Base-by-base conservation (phyloP, 2,888 invertebrate species). In the Conistra vaccinii region DNA sequence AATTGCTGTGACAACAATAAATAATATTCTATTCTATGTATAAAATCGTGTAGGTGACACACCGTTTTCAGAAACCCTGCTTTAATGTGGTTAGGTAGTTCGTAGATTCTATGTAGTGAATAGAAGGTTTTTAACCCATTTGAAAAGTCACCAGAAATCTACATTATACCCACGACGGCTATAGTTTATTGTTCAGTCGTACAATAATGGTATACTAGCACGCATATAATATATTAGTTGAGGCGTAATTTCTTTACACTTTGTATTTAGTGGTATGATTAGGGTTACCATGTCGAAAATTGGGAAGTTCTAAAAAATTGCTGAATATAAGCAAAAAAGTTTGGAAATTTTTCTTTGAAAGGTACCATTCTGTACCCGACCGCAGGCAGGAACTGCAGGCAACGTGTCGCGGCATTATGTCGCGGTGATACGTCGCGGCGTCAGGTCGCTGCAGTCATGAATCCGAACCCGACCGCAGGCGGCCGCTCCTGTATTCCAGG, bases 141-240 rank as follows among this genome's bases (percentile, higher is more conserved):
- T 74, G 26, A 61, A 78, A 66, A 80, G 26, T 62, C 29, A 48
- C 61, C 61, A 55, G 75, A 78, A 69, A 81, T 81, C 55, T 81
- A 76, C 55, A 51, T 79, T 65, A 76, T n/a, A 69, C 81, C 68
- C 76, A 26, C 53, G 82, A 69, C 53, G n/a, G 57, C 20, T 48
- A n/a, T 55, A 65, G 29, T 81, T 81, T 53, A 68, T 63, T 48
- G 63, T 65, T 65, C 63, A 48, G 53, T 55, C 51, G 48, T 20
- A 20, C 74, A 42, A 42, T 67, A 80, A 78, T 75, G 61, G n/a
- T 67, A 10, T 32, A 60, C 26, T 71, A 57, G 26, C 67, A 83
- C 83, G 72, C 78, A 70, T 51, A 60, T 53, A 58, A 70, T 51
- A 60, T 53, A 58, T 32, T 57, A 26, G 45, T n/a, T 35, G 39